Evolutionary conservation across 2,113 vertebrate genomes (phyloP), one percentile per base, ranked within the genome.

Genomic region (Pomatorhinus ruficollis): DNA sequence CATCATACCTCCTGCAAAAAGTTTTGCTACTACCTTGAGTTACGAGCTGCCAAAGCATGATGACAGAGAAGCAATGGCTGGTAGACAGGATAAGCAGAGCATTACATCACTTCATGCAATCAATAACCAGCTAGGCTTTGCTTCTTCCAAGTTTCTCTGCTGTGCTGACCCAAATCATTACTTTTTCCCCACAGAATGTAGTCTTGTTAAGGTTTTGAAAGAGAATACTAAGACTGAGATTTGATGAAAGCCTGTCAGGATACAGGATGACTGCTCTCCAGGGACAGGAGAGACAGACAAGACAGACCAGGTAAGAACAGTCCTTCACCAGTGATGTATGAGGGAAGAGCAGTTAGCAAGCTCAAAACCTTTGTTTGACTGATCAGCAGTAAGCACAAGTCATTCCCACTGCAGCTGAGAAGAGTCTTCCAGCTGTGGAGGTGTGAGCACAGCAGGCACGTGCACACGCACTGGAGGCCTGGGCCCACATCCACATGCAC

Each of bases 401-500:
- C 39, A 21, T 53, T 76, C n/a, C 61, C 44, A 12, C 7, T 66
- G 54, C 25, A 39, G n/a, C 59, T 70, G 16, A 50, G 70, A 50
- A 28, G 45, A 31, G 22, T 12, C 20, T 59, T 65, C 11, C 42
- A 63, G 54, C 87, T 49, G 39, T 27, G 37, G 4, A 60, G 42
- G 30, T 23, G 53, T 60, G 59, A 80, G n/a, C 40, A 42, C n/a
- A 45, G 31, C 61, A 21, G 4, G 3, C 33, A 61, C 33, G 4
- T 3, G 6, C 33, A 40, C 54, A 5, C 0, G 1, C 42, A 27
- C 9, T 37, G 42, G 22, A 33, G 49, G 15, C 39, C 40, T 44
- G 30, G 5, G 40, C 19, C n/a, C 25, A 49, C 1, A 1, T 37
- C 47, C 52, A 37, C 0, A 1, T 12, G 7, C 40, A 44, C 0